Conservation (phyloP, 2,113 vertebrate genomes). For the Megaceryle torquata region DNA sequence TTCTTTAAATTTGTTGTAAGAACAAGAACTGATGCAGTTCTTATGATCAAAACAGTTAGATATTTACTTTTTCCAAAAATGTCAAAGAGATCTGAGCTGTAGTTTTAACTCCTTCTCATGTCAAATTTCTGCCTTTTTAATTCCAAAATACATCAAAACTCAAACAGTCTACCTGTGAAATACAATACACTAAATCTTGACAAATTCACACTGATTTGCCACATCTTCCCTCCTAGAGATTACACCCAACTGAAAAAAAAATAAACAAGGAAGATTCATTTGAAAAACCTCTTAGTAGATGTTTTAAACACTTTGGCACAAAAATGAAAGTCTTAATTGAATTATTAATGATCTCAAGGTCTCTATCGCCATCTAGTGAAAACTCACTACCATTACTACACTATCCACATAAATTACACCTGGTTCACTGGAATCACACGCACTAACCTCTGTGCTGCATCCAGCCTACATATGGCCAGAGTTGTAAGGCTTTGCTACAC, state of each 20-base stretch:
- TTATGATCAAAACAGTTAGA: background rate
- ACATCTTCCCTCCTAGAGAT: background rate
- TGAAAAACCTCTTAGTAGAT: background rate
- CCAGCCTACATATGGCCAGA: background rate
- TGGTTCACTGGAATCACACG: background rate
- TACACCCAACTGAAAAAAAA: background rate
- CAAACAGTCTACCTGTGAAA: background rate
- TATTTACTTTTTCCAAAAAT: background rate
- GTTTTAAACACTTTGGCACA: background rate
- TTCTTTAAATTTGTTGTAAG: background rate
- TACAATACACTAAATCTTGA: background rate
- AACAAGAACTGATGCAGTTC: background rate
- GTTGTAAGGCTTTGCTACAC: background rate
- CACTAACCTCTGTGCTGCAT: background rate
- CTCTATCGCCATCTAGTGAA: conserved; percentile 83
- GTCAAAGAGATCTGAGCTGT: background rate
- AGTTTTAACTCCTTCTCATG: background rate
- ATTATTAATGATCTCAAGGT: conserved; percentile 71
- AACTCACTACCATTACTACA: conserved; percentile 33
- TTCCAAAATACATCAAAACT: background rate
- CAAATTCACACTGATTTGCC: background rate
- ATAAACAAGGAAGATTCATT: background rate
- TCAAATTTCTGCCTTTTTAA: background rate
- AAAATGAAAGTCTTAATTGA: conserved; percentile 64
- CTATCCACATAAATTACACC: background rate